phyloP scores from a whole-genome alignment of 2,113 vertebrate genomes.

The Brienomyrus longianalis region DNA sequence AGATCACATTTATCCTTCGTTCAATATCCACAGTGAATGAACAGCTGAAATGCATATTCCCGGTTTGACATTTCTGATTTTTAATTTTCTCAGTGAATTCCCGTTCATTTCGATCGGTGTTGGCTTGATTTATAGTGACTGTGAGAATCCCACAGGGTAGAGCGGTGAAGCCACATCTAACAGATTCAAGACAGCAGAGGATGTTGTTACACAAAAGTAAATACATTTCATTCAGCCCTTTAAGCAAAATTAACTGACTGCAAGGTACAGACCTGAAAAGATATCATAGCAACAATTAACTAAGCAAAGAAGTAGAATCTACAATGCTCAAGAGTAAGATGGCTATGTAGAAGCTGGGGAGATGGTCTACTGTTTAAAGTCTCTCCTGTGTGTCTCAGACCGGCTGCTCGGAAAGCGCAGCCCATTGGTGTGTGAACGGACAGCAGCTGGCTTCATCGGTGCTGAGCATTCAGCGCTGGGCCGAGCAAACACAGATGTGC shows the following conservation, averaged over 20 bases:
- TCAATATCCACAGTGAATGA: neutral
- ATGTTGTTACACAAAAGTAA: neutral
- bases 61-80: neutral
- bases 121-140: neutral
- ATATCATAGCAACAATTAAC: neutral
- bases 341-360: neutral
- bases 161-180: neutral
- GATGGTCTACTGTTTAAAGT: neutral
- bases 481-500: neutral
- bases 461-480: neutral
- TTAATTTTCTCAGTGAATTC: neutral
- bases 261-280: neutral
- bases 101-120: neutral
- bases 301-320: neutral
- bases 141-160: neutral
- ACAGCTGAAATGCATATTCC: neutral
- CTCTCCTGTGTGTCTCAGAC: neutral
- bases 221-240: neutral
- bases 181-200: neutral
- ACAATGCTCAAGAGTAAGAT: neutral
- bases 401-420: neutral
- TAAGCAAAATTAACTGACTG: neutral
- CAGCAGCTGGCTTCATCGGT: neutral
- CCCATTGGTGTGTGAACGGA: neutral
- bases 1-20: neutral